Evolutionary conservation across 2,113 vertebrate genomes (phyloP).

Genomic region (Rhabdornis inornatus): DNA sequence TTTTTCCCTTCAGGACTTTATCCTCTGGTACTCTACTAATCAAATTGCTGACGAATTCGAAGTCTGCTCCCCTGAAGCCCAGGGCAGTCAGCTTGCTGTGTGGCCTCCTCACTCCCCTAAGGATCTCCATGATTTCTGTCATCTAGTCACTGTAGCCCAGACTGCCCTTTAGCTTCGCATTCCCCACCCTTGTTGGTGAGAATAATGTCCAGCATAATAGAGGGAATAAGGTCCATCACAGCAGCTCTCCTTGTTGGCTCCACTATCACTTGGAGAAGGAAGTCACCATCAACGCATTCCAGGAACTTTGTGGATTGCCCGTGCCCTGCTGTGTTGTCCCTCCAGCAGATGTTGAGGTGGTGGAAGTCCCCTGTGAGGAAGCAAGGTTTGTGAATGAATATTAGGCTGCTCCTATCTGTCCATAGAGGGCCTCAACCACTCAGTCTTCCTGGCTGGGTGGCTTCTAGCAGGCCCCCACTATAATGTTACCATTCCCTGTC

Average conservation of each 20-base stretch:
- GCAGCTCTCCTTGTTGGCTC: not conserved
- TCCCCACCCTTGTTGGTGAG: not conserved
- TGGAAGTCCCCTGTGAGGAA: not conserved
- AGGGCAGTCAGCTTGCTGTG: not conserved
- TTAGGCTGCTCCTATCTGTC: not conserved
- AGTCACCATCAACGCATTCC: not conserved
- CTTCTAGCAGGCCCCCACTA: not conserved
- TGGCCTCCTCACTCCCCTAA: not conserved
- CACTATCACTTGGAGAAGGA: not conserved
- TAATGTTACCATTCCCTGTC: not conserved
- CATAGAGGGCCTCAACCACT: not conserved
- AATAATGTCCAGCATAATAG: accelerated
- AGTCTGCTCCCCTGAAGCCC: not conserved
- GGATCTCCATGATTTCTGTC: not conserved
- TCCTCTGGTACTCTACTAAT: not conserved
- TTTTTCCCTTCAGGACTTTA: not conserved
- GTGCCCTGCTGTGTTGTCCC: not conserved
- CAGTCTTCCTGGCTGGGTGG: not conserved
- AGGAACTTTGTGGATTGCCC: not conserved
- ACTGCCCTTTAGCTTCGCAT: not conserved
- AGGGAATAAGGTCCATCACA: not conserved
- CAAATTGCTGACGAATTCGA: not conserved
- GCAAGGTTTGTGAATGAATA: not conserved
- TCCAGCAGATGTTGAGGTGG: not conserved
- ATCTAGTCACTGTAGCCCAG: not conserved